A percentile compares a stretch with the other conserved stretches of the same genome.
phyloP scores from a whole-genome alignment of 2,113 vertebrate genomes.

The Sinosuthora webbiana region DNA sequence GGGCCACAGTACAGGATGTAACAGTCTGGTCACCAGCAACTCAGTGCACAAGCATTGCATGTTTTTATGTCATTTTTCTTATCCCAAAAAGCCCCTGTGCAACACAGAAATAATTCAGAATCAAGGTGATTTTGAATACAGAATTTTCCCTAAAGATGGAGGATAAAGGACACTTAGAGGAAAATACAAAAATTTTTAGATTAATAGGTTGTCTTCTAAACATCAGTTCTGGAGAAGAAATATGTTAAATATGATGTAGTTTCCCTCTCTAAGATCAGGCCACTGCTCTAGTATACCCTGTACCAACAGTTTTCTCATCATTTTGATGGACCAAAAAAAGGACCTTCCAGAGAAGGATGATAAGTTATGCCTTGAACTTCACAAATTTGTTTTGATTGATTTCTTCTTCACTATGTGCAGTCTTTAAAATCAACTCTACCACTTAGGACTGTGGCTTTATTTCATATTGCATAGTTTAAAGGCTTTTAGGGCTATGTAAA shows the following conservation, averaged over 20 bases:
- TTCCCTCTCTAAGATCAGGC: neutral
- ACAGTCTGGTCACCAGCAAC: neutral
- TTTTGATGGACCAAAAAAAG: neutral
- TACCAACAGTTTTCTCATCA: neutral
- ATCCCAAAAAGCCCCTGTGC: neutral
- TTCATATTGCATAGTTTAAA: neutral
- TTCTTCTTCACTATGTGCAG: neutral
- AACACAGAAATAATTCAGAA: neutral
- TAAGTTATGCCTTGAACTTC: neutral
- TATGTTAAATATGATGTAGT: neutral
- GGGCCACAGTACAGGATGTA: neutral
- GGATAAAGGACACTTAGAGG: neutral
- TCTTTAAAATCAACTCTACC: neutral
- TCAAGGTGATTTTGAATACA: neutral
- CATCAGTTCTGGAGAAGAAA: neutral
- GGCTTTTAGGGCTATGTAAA: neutral
- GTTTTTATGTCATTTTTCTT: neutral
- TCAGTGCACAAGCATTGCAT: fast-evolving
- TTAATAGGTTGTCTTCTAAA: neutral
- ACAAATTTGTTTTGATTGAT: neutral
- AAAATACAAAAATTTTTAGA: neutral
- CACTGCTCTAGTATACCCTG: neutral
- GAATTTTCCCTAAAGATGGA: neutral
- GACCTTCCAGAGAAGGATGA: neutral
- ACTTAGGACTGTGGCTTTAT: neutral